Evolutionary conservation across 1,140 invertebrate genomes (phyloP).

Genomic region (Papilio dardanus): DNA sequence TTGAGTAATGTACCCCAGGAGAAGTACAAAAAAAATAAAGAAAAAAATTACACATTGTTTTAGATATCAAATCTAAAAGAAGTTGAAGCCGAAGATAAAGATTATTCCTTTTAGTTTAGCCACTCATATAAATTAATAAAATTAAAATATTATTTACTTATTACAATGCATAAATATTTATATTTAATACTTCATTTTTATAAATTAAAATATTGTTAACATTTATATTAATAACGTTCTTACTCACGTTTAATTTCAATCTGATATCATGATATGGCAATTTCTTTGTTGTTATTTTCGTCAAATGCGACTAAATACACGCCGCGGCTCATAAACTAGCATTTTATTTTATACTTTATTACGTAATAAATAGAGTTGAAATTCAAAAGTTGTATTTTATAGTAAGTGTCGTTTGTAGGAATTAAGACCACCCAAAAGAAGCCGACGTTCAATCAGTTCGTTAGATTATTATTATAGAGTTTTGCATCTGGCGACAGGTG

Average conservation of each 20-base stretch:
- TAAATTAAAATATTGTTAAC: neutral
- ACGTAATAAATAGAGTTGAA: conserved; percentile 21
- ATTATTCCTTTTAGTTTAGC: too few species aligned
- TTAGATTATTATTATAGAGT: conserved; percentile 51
- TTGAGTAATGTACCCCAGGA: neutral
- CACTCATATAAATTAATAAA: too few species aligned
- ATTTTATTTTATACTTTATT: conserved; percentile 36
- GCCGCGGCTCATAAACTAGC: neutral
- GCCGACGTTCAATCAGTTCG: conserved; percentile 52
- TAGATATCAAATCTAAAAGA: too few species aligned
- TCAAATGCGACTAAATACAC: conserved; percentile 16
- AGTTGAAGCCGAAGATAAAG: too few species aligned
- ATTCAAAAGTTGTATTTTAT: conserved; percentile 27
- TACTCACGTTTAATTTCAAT: conserved; percentile 4
- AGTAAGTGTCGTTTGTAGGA: conserved; percentile 32
- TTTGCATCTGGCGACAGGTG: conserved; percentile 50
- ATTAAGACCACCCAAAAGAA: conserved; percentile 60
- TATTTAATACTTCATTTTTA: conserved; percentile 1
- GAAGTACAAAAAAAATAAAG: too few species aligned
- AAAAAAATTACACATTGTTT: too few species aligned
- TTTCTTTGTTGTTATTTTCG: conserved; percentile 49
- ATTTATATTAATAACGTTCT: neutral
- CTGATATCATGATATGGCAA: conserved; percentile 52
- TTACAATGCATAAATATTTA: neutral
- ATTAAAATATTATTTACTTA: too few species aligned